Percentiles rank a stretch among this genome's conserved stretches.
Conservation (phyloP, 2,888 invertebrate species). For the Capitulum mitella region DNA sequence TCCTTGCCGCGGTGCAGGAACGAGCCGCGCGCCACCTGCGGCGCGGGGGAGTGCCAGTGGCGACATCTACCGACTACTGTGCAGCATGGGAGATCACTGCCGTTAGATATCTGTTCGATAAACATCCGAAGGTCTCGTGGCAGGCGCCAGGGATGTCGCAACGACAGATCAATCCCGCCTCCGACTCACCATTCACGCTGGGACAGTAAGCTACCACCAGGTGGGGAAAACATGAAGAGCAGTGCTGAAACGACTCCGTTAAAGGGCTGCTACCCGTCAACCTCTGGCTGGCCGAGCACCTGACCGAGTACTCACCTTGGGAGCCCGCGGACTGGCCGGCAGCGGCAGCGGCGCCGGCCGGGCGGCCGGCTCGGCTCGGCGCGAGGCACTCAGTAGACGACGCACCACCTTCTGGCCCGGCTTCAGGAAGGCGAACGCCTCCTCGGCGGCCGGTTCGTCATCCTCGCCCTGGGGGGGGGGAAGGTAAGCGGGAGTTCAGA, state of each 20-base stretch:
- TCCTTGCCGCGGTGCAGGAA: slow-evolving; percentile 10
- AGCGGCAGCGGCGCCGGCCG: background rate
- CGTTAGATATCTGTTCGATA: too few relatives aligned
- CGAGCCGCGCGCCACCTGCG: slow-evolving; percentile 4
- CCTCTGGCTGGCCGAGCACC: background rate
- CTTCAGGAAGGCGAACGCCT: background rate
- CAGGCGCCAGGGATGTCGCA: too few relatives aligned
- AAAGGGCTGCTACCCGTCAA: too few relatives aligned
- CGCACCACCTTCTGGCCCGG: background rate
- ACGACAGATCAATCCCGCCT: too few relatives aligned
- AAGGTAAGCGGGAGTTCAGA: background rate
- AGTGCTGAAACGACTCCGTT: too few relatives aligned
- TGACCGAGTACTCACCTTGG: background rate
- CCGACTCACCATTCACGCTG: too few relatives aligned
- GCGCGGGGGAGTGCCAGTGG: too few relatives aligned
- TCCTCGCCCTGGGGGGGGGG: background rate
- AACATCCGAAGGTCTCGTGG: too few relatives aligned
- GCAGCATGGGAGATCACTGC: too few relatives aligned
- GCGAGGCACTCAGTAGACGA: background rate
- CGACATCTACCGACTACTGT: too few relatives aligned
- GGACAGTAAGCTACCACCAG: too few relatives aligned
- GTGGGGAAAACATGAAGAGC: too few relatives aligned
- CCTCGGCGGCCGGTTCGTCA: background rate
- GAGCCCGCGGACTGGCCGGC: background rate
- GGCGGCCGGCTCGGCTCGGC: background rate